Evolutionary conservation across 2,888 invertebrate genomes (phyloP).

Genomic region (Xylota sylvarum): DNA sequence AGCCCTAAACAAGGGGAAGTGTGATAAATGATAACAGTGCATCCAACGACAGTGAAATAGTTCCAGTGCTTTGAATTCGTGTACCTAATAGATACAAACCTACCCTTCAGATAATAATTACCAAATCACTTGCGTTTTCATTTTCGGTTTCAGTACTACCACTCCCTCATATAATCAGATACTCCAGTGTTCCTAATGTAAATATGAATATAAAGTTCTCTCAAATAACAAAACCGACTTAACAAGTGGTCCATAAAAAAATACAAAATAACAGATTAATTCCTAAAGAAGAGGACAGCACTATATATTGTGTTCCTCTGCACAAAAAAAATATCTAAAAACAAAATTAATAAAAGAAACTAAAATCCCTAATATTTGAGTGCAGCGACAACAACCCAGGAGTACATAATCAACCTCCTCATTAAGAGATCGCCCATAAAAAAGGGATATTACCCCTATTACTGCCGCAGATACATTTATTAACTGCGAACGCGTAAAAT

Average conservation of each 20-base stretch:
- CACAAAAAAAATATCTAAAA: constrained; percentile 21
- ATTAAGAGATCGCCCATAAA: constrained; percentile 59
- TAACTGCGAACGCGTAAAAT: constrained; percentile 55
- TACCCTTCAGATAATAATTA: constrained; percentile 9
- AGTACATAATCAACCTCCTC: constrained; percentile 48
- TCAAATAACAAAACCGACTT: constrained; percentile 37
- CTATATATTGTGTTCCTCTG: constrained; percentile 31
- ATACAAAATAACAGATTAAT: constrained; percentile 56
- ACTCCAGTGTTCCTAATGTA: constrained; percentile 25
- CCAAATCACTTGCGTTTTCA: constrained; percentile 61
- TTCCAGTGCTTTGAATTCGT: constrained; percentile 30
- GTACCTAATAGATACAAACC: constrained; percentile 32
- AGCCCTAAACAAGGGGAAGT: constrained; percentile 25
- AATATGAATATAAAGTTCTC: constrained; percentile 14
- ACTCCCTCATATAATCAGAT: constrained; percentile 15
- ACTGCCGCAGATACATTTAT: constrained; percentile 61
- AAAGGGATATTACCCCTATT: constrained; percentile 65
- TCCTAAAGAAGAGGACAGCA: constrained; percentile 60
- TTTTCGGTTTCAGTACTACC: constrained; percentile 16
- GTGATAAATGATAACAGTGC: constrained; percentile 59
- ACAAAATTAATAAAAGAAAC: constrained; percentile 23
- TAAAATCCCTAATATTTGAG: constrained; percentile 41
- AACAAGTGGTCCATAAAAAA: constrained; percentile 69
- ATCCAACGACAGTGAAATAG: constrained; percentile 57
- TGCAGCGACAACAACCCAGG: constrained; percentile 43